Base-by-base conservation (phyloP, 2,888 invertebrate species). In the Bimastos eiseni region DNA sequence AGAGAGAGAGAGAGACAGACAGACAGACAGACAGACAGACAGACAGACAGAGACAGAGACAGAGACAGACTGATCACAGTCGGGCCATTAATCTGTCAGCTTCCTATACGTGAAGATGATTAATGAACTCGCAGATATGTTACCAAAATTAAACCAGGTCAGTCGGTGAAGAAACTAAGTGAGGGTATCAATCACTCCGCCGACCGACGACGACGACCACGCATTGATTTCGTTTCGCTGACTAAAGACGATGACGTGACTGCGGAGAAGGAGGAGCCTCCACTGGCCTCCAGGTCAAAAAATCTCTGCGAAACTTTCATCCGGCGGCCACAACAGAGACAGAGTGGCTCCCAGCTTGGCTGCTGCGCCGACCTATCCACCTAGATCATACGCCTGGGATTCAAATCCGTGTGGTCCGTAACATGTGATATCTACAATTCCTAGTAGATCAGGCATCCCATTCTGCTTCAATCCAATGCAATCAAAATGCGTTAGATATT, bases 51-150 rank as follows among this genome's bases (percentile, higher is more conserved):
- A 55, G 70, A 55, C 19, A 55, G 70, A 55, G 70, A 55, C 19
- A 55, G 70, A 55, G 70, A 55, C 19, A 55, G 86, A 86, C 36
- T 21, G 86, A 86, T 70, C 70, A 70, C n/a, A n/a, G 70, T n/a
- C 70, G 11, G 55, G 70, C 70, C 70, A 70, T 70, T 70, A 70
- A 70, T 70, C 70, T 70, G 70, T 70, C 70, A 70, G 30, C n/a
- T n/a, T 70, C 70, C 30, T 70, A 30, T 70, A 70, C 30, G 70
- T 70, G 70, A 70, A n/a, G 70, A 70, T 70, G 70, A 70, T 70
- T 70, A 70, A 70, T 70, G 70, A n/a, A 70, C 70, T 70, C 70
- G 30, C 70, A 70, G 70, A 70, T 70, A 70, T 70, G n/a, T 70
- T 70, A 70, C 70, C 70, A 11, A 70, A 70, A 70, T 70, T 70